phyloP scores from a whole-genome alignment of 2,888 invertebrate genomes.

The Dynastes grantii region DNA sequence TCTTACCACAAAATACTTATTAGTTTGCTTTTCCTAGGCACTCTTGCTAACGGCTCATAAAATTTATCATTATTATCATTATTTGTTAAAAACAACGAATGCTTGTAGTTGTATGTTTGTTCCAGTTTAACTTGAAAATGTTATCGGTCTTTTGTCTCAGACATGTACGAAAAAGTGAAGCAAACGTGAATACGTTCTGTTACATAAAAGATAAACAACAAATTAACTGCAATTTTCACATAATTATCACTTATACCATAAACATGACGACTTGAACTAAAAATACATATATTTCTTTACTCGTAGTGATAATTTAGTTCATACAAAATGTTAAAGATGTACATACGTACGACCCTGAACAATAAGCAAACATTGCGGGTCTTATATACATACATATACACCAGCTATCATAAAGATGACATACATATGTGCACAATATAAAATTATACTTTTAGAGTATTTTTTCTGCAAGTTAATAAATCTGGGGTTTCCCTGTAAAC shows the following conservation, averaged over 20 bases:
- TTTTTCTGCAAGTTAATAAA: no score
- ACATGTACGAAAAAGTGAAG: neutral
- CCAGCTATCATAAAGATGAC: no score
- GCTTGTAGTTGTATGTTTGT: no score
- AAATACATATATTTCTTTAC: conserved; percentile 26
- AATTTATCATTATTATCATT: no score
- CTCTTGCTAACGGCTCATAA: no score
- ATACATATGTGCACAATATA: no score
- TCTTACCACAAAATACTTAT: neutral
- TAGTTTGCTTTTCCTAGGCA: no score
- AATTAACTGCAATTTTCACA: conserved; percentile 38
- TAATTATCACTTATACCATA: conserved; percentile 20
- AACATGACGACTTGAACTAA: conserved; percentile 11
- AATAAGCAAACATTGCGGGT: neutral
- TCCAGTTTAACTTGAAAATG: no score
- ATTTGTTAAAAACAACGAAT: no score
- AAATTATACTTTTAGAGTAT: no score
- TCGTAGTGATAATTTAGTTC: conserved; percentile 24
- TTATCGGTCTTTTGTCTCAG: no score
- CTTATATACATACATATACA: neutral
- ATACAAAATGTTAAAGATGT: neutral
- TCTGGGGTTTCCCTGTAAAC: no score
- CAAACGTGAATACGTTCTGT: neutral
- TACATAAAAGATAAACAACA: conserved; percentile 20
- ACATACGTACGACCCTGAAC: conserved; percentile 7